Conservation (phyloP, 2,888 invertebrate species). For the Drosophila infuscata region DNA sequence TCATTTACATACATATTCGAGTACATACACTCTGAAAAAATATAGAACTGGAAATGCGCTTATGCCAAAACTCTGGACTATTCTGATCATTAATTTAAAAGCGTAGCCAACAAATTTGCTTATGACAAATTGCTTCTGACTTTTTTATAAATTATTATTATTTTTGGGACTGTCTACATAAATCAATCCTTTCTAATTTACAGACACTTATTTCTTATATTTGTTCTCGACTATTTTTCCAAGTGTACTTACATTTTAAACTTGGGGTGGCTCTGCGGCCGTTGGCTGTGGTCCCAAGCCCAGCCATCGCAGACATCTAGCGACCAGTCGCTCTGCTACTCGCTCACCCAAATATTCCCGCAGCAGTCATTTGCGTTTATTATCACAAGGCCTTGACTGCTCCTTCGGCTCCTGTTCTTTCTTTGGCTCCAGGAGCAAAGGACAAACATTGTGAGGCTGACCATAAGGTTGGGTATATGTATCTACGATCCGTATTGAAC, state of each 20-base stretch:
- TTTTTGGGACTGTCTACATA: no score
- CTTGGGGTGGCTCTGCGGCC: conserved; percentile 20
- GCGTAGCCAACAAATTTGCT: not conserved
- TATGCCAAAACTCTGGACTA: not conserved
- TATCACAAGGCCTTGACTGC: conserved; percentile 64
- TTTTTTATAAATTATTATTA: not conserved
- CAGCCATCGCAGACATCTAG: conserved; percentile 25
- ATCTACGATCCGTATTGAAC: conserved; percentile 46
- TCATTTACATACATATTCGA: not conserved
- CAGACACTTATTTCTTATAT: not conserved
- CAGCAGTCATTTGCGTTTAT: conserved; percentile 79
- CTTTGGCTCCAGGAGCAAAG: conserved; percentile 3
- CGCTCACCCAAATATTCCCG: conserved; percentile 69
- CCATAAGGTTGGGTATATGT: conserved; percentile 39
- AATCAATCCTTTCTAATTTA: not conserved
- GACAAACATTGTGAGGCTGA: conserved; percentile 9
- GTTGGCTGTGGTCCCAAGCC: conserved; percentile 29
- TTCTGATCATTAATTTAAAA: no score
- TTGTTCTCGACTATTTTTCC: not conserved
- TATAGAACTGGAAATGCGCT: not conserved
- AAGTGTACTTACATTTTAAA: conserved; percentile 18
- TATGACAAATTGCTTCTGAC: not conserved
- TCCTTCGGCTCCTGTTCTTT: conserved; percentile 7
- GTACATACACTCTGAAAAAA: conserved; percentile 1
- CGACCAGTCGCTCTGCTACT: conserved; percentile 53